These are phyloP conservation scores for Hiodon tergisus DNA, from an alignment of 2,113 vertebrate species.

Conservation along the genomic window DNA sequence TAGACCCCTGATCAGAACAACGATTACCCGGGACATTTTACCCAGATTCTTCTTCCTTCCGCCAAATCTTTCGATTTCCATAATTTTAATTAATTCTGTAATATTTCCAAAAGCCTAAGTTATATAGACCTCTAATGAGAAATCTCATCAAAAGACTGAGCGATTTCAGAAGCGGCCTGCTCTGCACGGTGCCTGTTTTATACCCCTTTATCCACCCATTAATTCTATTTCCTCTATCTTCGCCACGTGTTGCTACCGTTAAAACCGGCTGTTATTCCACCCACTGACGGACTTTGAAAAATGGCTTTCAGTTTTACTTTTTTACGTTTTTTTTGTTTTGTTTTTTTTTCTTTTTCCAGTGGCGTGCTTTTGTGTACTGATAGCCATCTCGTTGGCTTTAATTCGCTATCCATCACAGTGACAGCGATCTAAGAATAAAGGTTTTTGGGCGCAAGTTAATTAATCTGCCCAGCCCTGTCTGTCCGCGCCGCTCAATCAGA, in stretches of 20 bases:
- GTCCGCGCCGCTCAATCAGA: conserved; percentile 78
- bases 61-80: conserved; percentile 57
- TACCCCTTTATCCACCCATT: conserved; percentile 37
- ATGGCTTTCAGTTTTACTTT: neutral
- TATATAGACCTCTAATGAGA: conserved; percentile 66
- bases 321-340: conserved; percentile 5
- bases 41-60: conserved; percentile 47
- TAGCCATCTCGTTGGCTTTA: conserved; percentile 67
- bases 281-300: neutral
- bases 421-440: conserved; percentile 72
- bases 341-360: conserved; percentile 18
- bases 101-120: conserved; percentile 61
- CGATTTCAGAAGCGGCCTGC: conserved; percentile 50
- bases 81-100: conserved; percentile 69
- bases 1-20: conserved; percentile 64
- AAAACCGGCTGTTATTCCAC: neutral
- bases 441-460: conserved; percentile 82
- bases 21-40: conserved; percentile 48
- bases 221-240: conserved; percentile 39
- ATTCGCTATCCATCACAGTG: conserved; percentile 81
- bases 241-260: neutral
- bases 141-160: conserved; percentile 61
- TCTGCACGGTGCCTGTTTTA: conserved; percentile 30
- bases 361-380: conserved; percentile 52
- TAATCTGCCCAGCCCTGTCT: conserved; percentile 82